Evolutionary conservation across 2,888 invertebrate species (phyloP).

Genomic region (Idaea aversata): DNA sequence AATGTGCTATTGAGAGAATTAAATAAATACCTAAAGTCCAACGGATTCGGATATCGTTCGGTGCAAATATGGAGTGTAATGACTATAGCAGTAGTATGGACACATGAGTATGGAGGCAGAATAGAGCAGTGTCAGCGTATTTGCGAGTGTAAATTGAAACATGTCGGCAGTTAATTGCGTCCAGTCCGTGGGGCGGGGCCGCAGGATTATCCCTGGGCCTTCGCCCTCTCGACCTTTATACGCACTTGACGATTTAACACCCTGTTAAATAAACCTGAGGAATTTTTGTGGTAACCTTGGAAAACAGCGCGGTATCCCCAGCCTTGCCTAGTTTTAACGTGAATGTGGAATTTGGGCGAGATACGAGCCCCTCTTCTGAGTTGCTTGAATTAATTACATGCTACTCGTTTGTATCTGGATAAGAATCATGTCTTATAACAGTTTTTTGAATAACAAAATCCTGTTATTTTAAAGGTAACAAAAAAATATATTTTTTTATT

Average conservation of each 20-base stretch:
- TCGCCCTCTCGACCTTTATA: constrained; percentile 41
- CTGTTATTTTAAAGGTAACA: background rate
- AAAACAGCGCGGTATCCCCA: background rate
- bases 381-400: background rate
- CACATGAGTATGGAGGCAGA: constrained; percentile 41
- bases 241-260: constrained; percentile 29
- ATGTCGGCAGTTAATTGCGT: constrained; percentile 75
- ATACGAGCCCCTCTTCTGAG: background rate
- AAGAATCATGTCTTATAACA: background rate
- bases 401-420: background rate
- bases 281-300: constrained; percentile 1
- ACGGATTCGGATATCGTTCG: constrained; percentile 26
- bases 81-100: constrained; percentile 27
- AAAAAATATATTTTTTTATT: background rate
- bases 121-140: constrained; percentile 55
- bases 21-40: constrained; percentile 13
- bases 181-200: constrained; percentile 49
- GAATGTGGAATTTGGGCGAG: background rate
- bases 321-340: background rate
- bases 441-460: background rate
- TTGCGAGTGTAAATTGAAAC: constrained; percentile 78
- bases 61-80: constrained; percentile 25
- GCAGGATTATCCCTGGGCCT: constrained; percentile 54
- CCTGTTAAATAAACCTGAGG: constrained; percentile 28
- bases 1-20: no score